Conservation (phyloP, 2,113 vertebrate genomes). For the Hypomesus transpacificus region DNA sequence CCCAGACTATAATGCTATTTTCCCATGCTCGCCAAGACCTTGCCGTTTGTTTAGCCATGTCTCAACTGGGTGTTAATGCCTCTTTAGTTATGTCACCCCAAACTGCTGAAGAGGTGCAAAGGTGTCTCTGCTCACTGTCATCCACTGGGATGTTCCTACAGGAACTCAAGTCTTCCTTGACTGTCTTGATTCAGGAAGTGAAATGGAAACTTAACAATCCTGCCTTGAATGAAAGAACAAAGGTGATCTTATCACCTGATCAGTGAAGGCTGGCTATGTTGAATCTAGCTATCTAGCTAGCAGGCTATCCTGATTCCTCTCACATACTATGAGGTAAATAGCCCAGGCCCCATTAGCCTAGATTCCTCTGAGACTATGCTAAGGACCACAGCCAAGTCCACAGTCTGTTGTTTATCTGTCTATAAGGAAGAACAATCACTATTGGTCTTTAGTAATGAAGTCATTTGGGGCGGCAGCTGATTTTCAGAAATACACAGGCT, state of each 20-base stretch:
- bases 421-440: constrained; percentile 17
- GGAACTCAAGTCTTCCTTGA: no score
- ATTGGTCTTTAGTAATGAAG: constrained; percentile 32
- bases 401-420: constrained; percentile 2
- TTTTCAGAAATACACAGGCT: constrained; percentile 34
- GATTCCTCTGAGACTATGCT: constrained; percentile 11
- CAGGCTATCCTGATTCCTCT: constrained; percentile 42
- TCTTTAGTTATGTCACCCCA: constrained; percentile 66
- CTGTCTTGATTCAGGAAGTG: no score
- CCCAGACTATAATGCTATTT: constrained; percentile 55
- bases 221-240: not conserved
- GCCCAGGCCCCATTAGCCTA: constrained; percentile 16
- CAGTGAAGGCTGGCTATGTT: not conserved
- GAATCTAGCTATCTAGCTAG: not conserved
- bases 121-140: not conserved
- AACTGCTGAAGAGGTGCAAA: constrained; percentile 33
- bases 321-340: constrained; percentile 43
- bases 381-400: constrained; percentile 22
- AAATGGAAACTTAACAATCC: no score
- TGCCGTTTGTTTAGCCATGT: constrained; percentile 58
- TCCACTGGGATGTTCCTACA: not conserved
- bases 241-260: not conserved
- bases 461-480: constrained; percentile 27
- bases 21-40: constrained; percentile 64
- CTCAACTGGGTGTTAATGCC: constrained; percentile 63